Evolutionary conservation across 1,140 invertebrate genomes (phyloP), one percentile per base, ranked within the genome.

Genomic region (Meteorus sp.): DNA sequence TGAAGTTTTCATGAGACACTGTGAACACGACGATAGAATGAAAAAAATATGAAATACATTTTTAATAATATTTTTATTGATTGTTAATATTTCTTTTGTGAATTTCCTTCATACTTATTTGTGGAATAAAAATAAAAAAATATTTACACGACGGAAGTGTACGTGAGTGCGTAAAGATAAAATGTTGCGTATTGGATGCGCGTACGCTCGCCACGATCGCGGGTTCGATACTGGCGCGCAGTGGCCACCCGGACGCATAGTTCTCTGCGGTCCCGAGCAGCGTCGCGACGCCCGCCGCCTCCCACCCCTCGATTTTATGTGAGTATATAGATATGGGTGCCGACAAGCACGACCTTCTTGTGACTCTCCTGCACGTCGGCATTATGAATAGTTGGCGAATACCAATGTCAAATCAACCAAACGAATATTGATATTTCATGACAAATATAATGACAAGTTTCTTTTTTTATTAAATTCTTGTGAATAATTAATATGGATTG

Each of bases 161-260:
- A 57, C 62, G 53, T 56, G 56, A 44, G 55, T 43, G 48, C 60
- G 50, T 63, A 56, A 61, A 53, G 39, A 31, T n/a, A 44, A 13
- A 41, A 52, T 51, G 25, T 35, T 59, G 53, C 57, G 61, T 59
- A 62, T 62, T 54, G 63, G 45, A 62, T 63, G 69, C 71, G 69
- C 75, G 74, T 78, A 77, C 75, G 71, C 72, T 77, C 77, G 66
- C 74, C 64, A 74, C 73, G 75, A 72, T 79, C 75, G 77, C 77
- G 77, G 73, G 66, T 72, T 74, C 75, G 69, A 73, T 71, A 80
- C 78, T 80, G 78, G 67, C 72, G 70, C 65, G 71, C 62, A 59
- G 66, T 61, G 69, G 37, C 54, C 69, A 66, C 72, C 72, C 66
- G 65, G 72, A 73, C 69, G 70, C 72, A 72, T 78, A 78, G 78